Base-by-base conservation (phyloP, 2,797 vertebrate species). In the Moxostoma hubbsi region DNA sequence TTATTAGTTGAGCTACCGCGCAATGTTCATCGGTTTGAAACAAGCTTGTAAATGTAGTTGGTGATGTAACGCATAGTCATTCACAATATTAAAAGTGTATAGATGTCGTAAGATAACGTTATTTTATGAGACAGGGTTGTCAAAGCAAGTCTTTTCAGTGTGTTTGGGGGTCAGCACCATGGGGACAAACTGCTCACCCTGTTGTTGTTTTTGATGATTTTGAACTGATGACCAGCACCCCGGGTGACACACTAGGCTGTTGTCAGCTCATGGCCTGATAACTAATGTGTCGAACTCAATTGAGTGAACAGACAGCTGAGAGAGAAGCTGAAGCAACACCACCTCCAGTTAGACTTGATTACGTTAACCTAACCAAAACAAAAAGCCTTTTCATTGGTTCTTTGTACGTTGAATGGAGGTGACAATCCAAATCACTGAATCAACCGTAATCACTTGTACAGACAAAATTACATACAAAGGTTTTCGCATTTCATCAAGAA, bases 281-380 rank as follows among this genome's bases (percentile, higher is more conserved):
- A 88, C 85, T 84, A 76, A 61, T 84, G 75, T 76, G 11, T 8
- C 6, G 87, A 84, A 82, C 78, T 2, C 50, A 2, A 7, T 36
- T 1, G 55, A 71, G 43, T 67, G 72, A 51, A 73, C 68, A 62
- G 61, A 24, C 64, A 43, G 49, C 12, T 51, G 79, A 45, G 12
- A 9, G 54, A n/a, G 13, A 54, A 50, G 49, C 9, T 43, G 59
- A 47, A 15, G 7, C 69, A n/a, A 62, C 65, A n/a, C 71, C 47
- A 16, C 16, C 16, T 55, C 47, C 43, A 7, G 67, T 45, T 55
- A 69, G 43, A 43, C 24, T 24, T 24, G 46, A 61, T 72, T 53
- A 54, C 61, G 12, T 57, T 16, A 46, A 58, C 64, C 10, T 24
- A 24, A 24, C 24, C 24, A 24, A 49, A 72, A 47, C 0, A 2